Percentiles rank a stretch among this genome's conserved stretches.
Conservation (phyloP, 2,113 vertebrate species). For the Leptocoma aspasia region DNA sequence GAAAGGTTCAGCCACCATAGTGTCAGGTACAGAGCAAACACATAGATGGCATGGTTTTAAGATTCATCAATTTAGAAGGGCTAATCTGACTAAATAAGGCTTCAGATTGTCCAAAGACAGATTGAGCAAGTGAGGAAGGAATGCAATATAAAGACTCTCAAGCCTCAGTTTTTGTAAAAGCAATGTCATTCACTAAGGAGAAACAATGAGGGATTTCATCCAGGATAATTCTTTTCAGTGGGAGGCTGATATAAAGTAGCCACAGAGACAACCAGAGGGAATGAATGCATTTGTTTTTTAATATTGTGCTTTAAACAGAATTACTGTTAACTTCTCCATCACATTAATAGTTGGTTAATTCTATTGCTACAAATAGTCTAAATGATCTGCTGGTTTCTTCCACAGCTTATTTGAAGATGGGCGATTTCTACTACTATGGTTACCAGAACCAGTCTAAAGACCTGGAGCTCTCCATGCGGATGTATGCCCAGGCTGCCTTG, state of each 20-base stretch:
- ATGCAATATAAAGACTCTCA: background rate
- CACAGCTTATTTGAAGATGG: constrained; percentile 90
- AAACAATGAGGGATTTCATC: background rate
- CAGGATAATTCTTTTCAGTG: background rate
- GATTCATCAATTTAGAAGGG: background rate
- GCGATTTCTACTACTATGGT: constrained; percentile 86
- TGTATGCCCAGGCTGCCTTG: constrained; percentile 87
- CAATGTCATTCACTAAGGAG: background rate
- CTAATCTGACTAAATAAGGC: background rate
- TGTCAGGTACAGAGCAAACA: background rate
- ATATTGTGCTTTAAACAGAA: background rate
- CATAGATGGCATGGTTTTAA: background rate
- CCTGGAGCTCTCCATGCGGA: constrained; percentile 73
- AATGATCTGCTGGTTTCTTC: background rate
- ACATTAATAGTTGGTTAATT: background rate
- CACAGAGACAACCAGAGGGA: background rate
- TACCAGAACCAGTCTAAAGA: constrained; percentile 72
- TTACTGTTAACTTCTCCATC: background rate
- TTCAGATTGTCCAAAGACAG: background rate
- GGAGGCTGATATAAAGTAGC: background rate
- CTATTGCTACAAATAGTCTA: background rate
- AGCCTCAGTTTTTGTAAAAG: background rate
- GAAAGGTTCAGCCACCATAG: background rate
- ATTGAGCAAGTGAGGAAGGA: background rate
- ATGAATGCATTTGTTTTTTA: background rate